Conservation (phyloP, 2,888 invertebrate species). For the Agrochola lota region DNA sequence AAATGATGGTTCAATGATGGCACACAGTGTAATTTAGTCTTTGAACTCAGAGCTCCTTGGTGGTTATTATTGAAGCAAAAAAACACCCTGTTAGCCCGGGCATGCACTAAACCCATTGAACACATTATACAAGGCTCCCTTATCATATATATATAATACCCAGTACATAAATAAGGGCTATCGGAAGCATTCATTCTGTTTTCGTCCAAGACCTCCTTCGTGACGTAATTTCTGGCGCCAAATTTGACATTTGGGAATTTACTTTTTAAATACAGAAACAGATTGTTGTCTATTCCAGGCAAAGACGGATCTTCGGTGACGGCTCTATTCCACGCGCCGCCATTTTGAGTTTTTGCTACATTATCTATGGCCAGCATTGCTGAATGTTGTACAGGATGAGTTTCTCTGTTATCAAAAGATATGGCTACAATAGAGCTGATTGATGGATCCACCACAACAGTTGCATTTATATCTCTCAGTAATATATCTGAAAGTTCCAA, state of each 20-base stretch:
- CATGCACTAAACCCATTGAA: constrained; percentile 98
- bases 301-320: constrained; percentile 49
- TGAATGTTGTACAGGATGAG: constrained; percentile 95
- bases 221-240: constrained; percentile 85
- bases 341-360: constrained; percentile 95
- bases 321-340: constrained; percentile 92
- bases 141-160: constrained; percentile 95
- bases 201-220: constrained; percentile 73
- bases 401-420: constrained; percentile 89
- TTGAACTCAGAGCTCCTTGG: constrained; percentile 93
- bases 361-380: constrained; percentile 96
- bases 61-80: constrained; percentile 90
- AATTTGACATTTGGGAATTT: constrained; percentile 81
- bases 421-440: constrained; percentile 92
- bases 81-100: constrained; percentile 95
- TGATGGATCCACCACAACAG: constrained; percentile 94
- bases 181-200: constrained; percentile 66
- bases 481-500: constrained; percentile 59
- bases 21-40: constrained; percentile 94
- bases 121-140: constrained; percentile 98
- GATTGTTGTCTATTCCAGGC: constrained; percentile 83
- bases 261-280: constrained; percentile 79
- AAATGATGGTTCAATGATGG: constrained; percentile 97
- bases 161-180: constrained; percentile 96
- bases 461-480: constrained; percentile 71